These are phyloP conservation scores for Petromus typicus DNA, from an alignment of 2,113 vertebrate species.

Conservation along the genomic window DNA sequence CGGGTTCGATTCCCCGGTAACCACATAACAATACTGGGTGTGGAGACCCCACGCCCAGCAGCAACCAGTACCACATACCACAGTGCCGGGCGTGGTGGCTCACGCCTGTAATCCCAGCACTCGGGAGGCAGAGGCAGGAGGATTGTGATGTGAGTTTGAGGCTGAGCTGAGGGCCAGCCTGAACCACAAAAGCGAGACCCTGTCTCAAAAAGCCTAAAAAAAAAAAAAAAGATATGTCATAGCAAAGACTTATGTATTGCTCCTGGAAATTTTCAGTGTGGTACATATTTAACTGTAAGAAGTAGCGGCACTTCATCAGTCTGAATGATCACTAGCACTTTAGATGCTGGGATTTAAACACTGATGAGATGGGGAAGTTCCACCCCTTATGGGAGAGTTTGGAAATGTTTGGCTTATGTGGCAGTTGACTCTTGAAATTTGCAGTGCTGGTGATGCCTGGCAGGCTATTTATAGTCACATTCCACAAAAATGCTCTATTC, in stretches of 20 bases:
- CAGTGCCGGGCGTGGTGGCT: too few relatives aligned
- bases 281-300: background rate
- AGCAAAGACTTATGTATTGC: background rate
- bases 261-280: background rate
- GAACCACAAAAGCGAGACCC: too few relatives aligned
- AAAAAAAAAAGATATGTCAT: background rate
- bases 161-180: too few relatives aligned
- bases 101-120: too few relatives aligned
- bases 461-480: fast-evolving
- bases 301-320: background rate
- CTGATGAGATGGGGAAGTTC: background rate
- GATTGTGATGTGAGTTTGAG: too few relatives aligned
- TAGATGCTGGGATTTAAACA: background rate
- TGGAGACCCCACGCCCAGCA: too few relatives aligned
- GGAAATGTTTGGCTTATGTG: background rate
- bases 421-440: background rate
- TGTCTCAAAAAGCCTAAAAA: too few relatives aligned
- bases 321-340: background rate
- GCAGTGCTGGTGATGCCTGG: background rate
- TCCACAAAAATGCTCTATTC: background rate
- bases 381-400: background rate
- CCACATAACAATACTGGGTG: too few relatives aligned
- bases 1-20: too few relatives aligned
- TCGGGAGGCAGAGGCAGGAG: too few relatives aligned
- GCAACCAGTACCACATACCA: too few relatives aligned